Conservation (phyloP, 2,113 vertebrate species). For the Caretta caretta region DNA sequence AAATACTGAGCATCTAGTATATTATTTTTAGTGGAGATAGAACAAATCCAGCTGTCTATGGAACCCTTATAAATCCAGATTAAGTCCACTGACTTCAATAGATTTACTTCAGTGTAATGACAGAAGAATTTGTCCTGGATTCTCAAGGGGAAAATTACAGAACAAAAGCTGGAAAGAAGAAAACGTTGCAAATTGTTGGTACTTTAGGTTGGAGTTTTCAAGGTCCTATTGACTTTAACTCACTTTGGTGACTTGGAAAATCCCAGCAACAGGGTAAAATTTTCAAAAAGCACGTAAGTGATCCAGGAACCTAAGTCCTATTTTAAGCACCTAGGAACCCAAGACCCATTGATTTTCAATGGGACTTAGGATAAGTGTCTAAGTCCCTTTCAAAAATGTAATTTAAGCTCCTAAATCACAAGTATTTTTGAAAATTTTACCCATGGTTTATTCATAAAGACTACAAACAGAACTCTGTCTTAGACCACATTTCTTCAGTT, state of each 20-base stretch:
- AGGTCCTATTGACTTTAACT: not conserved
- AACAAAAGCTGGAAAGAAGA: not conserved
- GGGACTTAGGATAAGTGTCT: conserved; percentile 1
- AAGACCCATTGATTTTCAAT: not conserved
- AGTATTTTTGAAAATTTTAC: not conserved
- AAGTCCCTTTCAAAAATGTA: conserved; percentile 8
- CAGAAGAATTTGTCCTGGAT: not conserved
- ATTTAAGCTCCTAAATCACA: not conserved
- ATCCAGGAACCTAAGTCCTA: not conserved
- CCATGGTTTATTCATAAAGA: not conserved
- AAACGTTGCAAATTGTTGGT: not conserved
- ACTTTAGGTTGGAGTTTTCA: not conserved
- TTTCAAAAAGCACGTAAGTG: not conserved
- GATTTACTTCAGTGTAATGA: not conserved
- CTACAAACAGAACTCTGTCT: not conserved
- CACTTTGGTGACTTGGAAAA: not conserved
- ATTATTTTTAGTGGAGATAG: not conserved
- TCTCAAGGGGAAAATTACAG: not conserved
- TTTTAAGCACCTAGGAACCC: not conserved
- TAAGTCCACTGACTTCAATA: not conserved
- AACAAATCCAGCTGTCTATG: not conserved
- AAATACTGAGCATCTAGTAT: conserved; percentile 21
- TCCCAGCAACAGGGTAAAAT: not conserved
- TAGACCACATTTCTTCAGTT: not conserved
- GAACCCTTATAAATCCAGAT: not conserved